Base-by-base conservation (phyloP, 2,113 vertebrate species). In the Nerophis ophidion region DNA sequence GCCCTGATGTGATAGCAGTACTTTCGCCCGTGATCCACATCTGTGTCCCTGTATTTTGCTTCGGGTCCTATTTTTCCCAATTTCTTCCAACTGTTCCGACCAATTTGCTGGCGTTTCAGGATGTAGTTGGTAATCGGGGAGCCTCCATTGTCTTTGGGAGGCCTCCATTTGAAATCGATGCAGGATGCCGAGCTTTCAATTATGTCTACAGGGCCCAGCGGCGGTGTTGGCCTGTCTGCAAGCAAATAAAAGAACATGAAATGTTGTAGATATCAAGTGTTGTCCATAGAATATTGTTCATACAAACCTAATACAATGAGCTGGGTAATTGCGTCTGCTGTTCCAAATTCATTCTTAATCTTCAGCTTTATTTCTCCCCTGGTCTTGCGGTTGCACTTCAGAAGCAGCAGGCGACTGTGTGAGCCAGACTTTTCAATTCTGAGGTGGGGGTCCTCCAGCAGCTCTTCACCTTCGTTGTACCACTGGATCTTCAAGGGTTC, bases 1-100 rank as follows among this genome's bases (percentile, higher is more conserved):
- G 92, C 92, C 57, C 84, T 85, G 79, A 96, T 90, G 11, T 91
- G 92, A 86, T 94, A 96, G 78, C 89, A 81, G 53, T 95, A 97
- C 66, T 88, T 94, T 60, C 54, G 80, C 46, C 93, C 93, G 58
- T 81, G 88, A 48, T 96, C 92, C 57, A 93, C 90, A 42, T 86
- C 82, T 15, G 56, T 62, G 0, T 90, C 92, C 0, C 85, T 92
- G 83, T 93, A 94, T 71, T 84, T 87, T 13, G 90, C 69, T 71
- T 83, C 86, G 9, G 65, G 71, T 0, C 81, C 82, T 38, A 77
- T 68, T 77, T 93, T 89, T 8, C 92, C 94, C 66, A 94, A 64
- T 19, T 89, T 88, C 70, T 85, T 89, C 94, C 93, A 93, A 6
- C 91, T 82, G 0, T 87, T 92, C 26, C 89, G 78, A n/a, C 94